A percentile compares a stretch with the other conserved stretches of the same genome.
Evolutionary conservation across 1,140 invertebrate genomes (phyloP).

Genomic region (Drosophila nebulosa): DNA sequence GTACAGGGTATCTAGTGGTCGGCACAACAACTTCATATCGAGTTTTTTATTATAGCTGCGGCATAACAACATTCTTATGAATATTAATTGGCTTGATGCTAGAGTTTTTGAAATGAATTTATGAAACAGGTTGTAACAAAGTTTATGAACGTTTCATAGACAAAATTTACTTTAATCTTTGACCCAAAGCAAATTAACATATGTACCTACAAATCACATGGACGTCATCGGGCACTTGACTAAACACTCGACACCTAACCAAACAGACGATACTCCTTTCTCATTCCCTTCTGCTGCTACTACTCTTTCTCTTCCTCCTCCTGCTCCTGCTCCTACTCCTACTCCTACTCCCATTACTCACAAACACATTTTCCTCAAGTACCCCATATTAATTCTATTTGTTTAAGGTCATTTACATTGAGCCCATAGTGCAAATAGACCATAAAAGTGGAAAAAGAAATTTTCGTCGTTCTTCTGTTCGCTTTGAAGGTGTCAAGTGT

Average conservation of each 20-base stretch:
- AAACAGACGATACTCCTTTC: not conserved
- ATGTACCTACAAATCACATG: not conserved
- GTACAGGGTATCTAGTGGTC: not conserved
- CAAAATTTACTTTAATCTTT: not conserved
- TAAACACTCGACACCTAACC: not conserved
- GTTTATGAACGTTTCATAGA: not conserved
- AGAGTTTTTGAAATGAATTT: constrained; percentile 17
- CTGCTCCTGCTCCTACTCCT: no score
- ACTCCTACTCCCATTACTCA: no score
- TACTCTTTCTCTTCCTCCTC: no score
- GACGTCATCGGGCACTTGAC: not conserved
- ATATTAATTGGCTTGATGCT: constrained; percentile 51
- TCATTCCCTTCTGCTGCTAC: no score
- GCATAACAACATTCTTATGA: constrained; percentile 56
- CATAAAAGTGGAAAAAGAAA: constrained; percentile 13
- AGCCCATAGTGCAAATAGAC: constrained; percentile 4
- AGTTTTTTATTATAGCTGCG: constrained; percentile 19
- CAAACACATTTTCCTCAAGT: constrained; percentile 6
- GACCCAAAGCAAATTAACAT: not conserved
- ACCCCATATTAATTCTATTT: constrained; percentile 11
- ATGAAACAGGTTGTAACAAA: not conserved
- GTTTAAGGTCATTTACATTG: constrained; percentile 10
- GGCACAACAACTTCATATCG: not conserved
- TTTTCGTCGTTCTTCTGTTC: not conserved
- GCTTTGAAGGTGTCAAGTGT: constrained; percentile 11